Conservation (phyloP, 2,797 vertebrate genomes). For the Austrolebias charrua region DNA sequence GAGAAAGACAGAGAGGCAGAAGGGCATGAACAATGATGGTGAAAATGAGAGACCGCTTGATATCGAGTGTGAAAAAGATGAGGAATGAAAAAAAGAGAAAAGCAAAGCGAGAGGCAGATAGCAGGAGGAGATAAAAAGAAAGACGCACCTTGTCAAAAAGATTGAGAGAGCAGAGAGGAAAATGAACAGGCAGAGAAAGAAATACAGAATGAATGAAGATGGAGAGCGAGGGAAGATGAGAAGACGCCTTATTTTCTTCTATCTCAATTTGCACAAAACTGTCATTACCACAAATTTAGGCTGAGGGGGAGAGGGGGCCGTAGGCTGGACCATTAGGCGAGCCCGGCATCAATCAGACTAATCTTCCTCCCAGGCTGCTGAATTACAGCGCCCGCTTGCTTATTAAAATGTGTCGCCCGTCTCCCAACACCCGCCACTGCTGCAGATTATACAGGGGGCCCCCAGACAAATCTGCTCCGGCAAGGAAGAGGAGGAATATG, state of each 20-base stretch:
- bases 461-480: slow-evolving; percentile 74
- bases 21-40: slow-evolving; percentile 27
- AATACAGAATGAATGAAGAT: slow-evolving; percentile 50
- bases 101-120: slow-evolving; percentile 12
- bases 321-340: slow-evolving; percentile 80
- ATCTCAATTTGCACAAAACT: slow-evolving; percentile 86
- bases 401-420: slow-evolving; percentile 80
- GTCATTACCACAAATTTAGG: slow-evolving; percentile 84
- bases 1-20: slow-evolving; percentile 24
- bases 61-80: slow-evolving; percentile 26
- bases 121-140: slow-evolving; percentile 18
- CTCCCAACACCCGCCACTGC: slow-evolving; percentile 68
- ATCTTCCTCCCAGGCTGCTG: slow-evolving; percentile 79
- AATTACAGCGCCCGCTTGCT: slow-evolving; percentile 78
- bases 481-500: slow-evolving; percentile 7
- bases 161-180: slow-evolving; percentile 33
- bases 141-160: slow-evolving; percentile 42
- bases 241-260: slow-evolving; percentile 63
- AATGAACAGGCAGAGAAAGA: slow-evolving; percentile 34
- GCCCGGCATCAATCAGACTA: slow-evolving; percentile 80
- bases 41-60: slow-evolving; percentile 31
- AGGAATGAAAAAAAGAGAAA: slow-evolving; percentile 11
- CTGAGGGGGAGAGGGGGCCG: slow-evolving; percentile 51
- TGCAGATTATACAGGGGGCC: slow-evolving; percentile 71
- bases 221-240: slow-evolving; percentile 48